Conservation (phyloP, 1,140 invertebrate species). For the Drosophila watanabei region DNA sequence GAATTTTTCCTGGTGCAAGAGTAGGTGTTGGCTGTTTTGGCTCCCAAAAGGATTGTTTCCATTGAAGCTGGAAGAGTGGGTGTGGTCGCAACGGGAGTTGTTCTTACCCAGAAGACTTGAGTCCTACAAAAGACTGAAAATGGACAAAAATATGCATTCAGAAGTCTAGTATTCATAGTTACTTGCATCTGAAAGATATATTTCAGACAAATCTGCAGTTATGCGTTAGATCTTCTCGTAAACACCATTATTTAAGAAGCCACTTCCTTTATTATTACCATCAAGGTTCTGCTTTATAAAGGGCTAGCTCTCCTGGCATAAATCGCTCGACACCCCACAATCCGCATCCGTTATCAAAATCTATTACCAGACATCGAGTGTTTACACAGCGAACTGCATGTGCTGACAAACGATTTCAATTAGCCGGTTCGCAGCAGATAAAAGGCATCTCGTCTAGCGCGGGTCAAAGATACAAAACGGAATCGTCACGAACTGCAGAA, state of each 20-base stretch:
- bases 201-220: not conserved
- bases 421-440: slow-evolving; percentile 67
- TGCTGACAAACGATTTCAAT: slow-evolving; percentile 82
- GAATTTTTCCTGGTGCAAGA: slow-evolving; percentile 26
- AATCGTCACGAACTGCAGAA: slow-evolving; percentile 59
- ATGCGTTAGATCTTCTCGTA: not conserved
- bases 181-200: not conserved
- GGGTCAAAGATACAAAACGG: slow-evolving; percentile 67
- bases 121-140: slow-evolving; percentile 19
- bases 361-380: slow-evolving; percentile 50
- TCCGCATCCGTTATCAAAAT: slow-evolving; percentile 68
- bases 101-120: slow-evolving; percentile 36
- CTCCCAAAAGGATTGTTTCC: slow-evolving; percentile 72
- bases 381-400: slow-evolving; percentile 57
- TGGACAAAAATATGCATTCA: slow-evolving; percentile 7
- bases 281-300: not conserved
- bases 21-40: slow-evolving; percentile 58
- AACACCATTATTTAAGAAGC: not conserved
- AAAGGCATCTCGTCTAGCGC: slow-evolving; percentile 60
- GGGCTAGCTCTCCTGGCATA: slow-evolving; percentile 14
- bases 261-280: not conserved
- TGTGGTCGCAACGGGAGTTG: slow-evolving; percentile 48
- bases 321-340: slow-evolving; percentile 46
- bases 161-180: not conserved
- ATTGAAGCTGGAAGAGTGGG: slow-evolving; percentile 28